phyloP scores from a whole-genome alignment of 2,888 invertebrate species.

The Phortica magna region DNA sequence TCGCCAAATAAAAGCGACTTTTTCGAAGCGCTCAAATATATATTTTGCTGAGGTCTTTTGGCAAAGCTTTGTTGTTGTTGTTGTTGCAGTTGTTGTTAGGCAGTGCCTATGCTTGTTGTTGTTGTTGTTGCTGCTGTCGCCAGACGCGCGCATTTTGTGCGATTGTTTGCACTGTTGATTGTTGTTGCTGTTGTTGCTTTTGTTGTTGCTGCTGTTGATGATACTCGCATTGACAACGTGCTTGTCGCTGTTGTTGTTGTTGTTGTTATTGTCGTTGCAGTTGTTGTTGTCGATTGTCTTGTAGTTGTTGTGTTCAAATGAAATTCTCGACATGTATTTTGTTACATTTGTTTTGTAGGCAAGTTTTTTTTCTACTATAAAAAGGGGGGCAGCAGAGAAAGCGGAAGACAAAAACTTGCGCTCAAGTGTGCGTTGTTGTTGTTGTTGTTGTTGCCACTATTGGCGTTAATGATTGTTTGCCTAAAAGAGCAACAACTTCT shows the following conservation, averaged over 20 bases:
- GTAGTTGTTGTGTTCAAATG: slow-evolving; percentile 77
- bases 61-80: not conserved
- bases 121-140: slow-evolving; percentile 55
- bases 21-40: not conserved
- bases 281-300: slow-evolving; percentile 75
- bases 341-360: slow-evolving; percentile 60
- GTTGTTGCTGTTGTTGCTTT: slow-evolving; percentile 54
- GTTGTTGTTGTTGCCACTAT: slow-evolving; percentile 36
- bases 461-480: slow-evolving; percentile 2
- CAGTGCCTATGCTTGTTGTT: slow-evolving; percentile 46
- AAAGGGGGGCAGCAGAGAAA: not conserved
- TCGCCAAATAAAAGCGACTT: slow-evolving; percentile 1
- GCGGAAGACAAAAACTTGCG: slow-evolving; percentile 41
- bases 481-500: slow-evolving; percentile 59
- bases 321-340: slow-evolving; percentile 76
- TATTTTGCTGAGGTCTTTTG: not conserved
- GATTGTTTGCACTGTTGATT: slow-evolving; percentile 51
- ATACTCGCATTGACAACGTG: slow-evolving; percentile 2
- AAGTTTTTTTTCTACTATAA: slow-evolving; percentile 56
- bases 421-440: slow-evolving; percentile 38
- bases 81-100: slow-evolving; percentile 11
- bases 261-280: slow-evolving; percentile 34
- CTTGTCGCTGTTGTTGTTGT: slow-evolving; percentile 40
- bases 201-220: slow-evolving; percentile 21
- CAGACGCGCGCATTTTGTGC: slow-evolving; percentile 48